Percentiles rank a stretch among this genome's conserved stretches.
Conservation (phyloP, 2,888 invertebrate species). For the Pristionchus exspectatus region DNA sequence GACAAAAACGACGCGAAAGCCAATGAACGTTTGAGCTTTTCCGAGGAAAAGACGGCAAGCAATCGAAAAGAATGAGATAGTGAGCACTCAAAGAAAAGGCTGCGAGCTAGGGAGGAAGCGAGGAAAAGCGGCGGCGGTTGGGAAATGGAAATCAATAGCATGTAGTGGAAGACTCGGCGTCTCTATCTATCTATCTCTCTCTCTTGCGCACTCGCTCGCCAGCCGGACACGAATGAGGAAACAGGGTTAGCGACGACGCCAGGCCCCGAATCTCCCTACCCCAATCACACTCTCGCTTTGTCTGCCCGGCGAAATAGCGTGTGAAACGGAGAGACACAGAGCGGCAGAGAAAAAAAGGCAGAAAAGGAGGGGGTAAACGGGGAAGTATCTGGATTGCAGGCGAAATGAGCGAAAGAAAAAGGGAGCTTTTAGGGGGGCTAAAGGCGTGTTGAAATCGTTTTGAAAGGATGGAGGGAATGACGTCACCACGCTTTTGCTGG, state of each 20-base stretch:
- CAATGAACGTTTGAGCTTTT: neutral
- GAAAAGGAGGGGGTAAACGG: neutral
- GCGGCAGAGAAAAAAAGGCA: neutral
- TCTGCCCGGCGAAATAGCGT: neutral
- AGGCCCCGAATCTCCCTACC: neutral
- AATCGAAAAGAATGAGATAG: conserved; percentile 28
- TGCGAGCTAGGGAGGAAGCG: neutral
- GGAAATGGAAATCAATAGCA: conserved; percentile 47
- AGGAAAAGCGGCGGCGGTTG: neutral
- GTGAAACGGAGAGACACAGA: neutral
- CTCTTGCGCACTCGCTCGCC: conserved; percentile 9
- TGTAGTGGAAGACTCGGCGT: conserved; percentile 18
- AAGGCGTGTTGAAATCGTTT: conserved; percentile 13
- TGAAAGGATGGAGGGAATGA: neutral
- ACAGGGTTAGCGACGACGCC: conserved; percentile 16
- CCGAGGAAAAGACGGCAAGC: neutral
- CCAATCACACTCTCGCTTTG: neutral
- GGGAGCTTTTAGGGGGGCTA: neutral
- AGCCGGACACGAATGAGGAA: conserved; percentile 23
- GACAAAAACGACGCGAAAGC: neutral
- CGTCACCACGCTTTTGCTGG: neutral
- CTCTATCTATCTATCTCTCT: conserved; percentile 21
- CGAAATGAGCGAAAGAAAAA: conserved; percentile 13
- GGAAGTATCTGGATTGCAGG: conserved; percentile 18
- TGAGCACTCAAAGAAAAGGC: neutral